Percentiles rank a stretch among this genome's conserved stretches.
Conservation (phyloP, 2,113 vertebrate species). For the Jacana jacana region DNA sequence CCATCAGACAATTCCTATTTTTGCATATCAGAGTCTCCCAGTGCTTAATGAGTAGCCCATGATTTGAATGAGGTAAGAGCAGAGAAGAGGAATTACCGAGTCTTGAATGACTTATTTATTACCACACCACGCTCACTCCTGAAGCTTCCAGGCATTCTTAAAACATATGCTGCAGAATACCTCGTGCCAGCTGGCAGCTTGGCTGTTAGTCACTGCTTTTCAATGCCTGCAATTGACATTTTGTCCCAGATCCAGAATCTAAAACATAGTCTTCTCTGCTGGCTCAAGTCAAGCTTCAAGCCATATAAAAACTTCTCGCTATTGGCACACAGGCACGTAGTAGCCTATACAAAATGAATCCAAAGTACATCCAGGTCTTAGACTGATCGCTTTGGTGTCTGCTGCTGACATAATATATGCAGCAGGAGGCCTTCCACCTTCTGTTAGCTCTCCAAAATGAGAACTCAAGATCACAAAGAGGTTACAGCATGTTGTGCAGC, state of each 20-base stretch:
- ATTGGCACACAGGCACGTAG: neutral
- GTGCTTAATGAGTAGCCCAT: neutral
- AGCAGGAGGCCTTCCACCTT: constrained; percentile 32
- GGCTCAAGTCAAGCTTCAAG: neutral
- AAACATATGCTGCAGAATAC: neutral
- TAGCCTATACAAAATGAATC: neutral
- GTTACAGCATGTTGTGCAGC: neutral
- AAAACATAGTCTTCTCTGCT: constrained; percentile 9
- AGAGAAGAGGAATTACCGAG: neutral
- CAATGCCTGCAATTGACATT: neutral
- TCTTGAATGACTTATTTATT: neutral
- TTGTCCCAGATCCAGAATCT: constrained; percentile 38
- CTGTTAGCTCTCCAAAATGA: constrained; percentile 1
- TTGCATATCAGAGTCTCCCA: neutral
- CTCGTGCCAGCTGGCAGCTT: constrained; percentile 48
- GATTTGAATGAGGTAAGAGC: constrained; percentile 5
- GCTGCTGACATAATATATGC: constrained; percentile 8
- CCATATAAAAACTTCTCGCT: neutral
- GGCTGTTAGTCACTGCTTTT: neutral
- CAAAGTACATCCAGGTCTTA: neutral
- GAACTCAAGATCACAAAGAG: constrained; percentile 19
- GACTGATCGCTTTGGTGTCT: constrained; percentile 10
- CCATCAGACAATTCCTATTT: neutral
- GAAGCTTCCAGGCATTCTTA: constrained; percentile 34
- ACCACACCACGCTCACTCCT: neutral